Base-by-base conservation (phyloP, 2,113 vertebrate species). In the Mormoops blainvillei region DNA sequence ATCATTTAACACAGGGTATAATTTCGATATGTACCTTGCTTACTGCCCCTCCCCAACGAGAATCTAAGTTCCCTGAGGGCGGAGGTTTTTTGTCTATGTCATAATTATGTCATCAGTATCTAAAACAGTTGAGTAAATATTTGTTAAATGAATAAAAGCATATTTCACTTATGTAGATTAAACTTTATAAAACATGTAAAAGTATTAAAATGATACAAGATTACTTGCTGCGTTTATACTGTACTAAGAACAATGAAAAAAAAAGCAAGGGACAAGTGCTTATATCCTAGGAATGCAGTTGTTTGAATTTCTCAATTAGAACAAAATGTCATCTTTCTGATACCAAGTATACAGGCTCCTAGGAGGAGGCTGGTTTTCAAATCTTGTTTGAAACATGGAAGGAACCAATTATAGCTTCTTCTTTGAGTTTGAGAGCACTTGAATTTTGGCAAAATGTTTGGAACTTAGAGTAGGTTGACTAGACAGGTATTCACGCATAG, bases 91-190 rank as follows among this genome's bases (percentile, higher is more conserved):
- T 48, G 5, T 56, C 38, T 77, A 41, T 54, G 58, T 56, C 24
- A 63, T 48, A 65, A 61, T 52, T 80, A 24, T 89, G 41, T 43
- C 5, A 48, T 82, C 28, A 52, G 16, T 71, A 28, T 22, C 54
- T 58, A 87, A 14, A 94, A 65, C 1, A 77, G 54, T 76, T 94
- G n/a, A 65, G 45, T 26, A 85, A 77, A 74, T 83, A 73, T 87
- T 86, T 94, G 50, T 76, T 92, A 71, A 93, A 71, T 86, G 38
- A 81, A 82, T 63, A 92, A 71, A 56, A 13, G 93, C 94, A 89
- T 77, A 76, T 78, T 96, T 78, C 24, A 88, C 61, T 83, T 36
- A 81, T 68, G 70, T 65, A 50, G 61, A 90, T 94, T 88, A 52
- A 89, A 43, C 48, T 85, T 76, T 78, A 56, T 26, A 63, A 91